Conservation (phyloP, 2,797 vertebrate genomes). For the Chanos chanos region DNA sequence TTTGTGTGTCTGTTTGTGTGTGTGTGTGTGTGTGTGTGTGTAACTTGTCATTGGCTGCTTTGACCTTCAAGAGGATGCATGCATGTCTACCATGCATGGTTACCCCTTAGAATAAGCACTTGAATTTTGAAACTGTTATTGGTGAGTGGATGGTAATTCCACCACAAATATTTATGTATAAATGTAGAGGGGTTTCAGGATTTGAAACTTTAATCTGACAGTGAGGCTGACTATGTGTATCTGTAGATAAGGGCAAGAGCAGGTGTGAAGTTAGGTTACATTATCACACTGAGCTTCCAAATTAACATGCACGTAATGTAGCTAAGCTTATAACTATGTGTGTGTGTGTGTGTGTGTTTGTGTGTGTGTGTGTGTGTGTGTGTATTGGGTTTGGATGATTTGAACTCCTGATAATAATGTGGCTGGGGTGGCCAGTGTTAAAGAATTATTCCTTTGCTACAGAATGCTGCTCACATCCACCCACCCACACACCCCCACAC, state of each 20-base stretch:
- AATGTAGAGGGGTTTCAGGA: conserved; percentile 19
- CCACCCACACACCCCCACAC: conserved; percentile 1
- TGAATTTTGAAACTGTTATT: too few relatives aligned
- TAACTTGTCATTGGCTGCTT: conserved; percentile 20
- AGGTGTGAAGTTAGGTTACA: conserved; percentile 16
- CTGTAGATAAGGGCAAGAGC: not conserved
- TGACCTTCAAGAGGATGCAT: conserved; percentile 19
- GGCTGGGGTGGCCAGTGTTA: conserved; percentile 32
- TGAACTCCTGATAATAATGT: conserved; percentile 17
- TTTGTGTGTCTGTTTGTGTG: not conserved
- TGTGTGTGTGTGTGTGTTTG: conserved; percentile 25
- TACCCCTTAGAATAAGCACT: conserved; percentile 1
- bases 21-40: not conserved
- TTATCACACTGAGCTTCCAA: conserved; percentile 7
- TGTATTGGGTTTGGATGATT: conserved; percentile 5
- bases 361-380: conserved; percentile 31
- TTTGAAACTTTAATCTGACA: conserved; percentile 11
- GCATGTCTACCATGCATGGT: conserved; percentile 9
- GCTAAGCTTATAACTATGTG: conserved; percentile 20
- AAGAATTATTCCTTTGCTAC: conserved; percentile 14
- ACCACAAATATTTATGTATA: conserved; percentile 36
- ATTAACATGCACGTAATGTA: conserved; percentile 12
- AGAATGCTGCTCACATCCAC: not conserved
- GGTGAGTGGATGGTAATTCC: conserved; percentile 14
- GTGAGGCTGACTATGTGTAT: too few relatives aligned